A percentile compares a stretch with the other conserved stretches of the same genome.
Conservation (phyloP, 2,113 vertebrate genomes). For the Oophaga pumilio region DNA sequence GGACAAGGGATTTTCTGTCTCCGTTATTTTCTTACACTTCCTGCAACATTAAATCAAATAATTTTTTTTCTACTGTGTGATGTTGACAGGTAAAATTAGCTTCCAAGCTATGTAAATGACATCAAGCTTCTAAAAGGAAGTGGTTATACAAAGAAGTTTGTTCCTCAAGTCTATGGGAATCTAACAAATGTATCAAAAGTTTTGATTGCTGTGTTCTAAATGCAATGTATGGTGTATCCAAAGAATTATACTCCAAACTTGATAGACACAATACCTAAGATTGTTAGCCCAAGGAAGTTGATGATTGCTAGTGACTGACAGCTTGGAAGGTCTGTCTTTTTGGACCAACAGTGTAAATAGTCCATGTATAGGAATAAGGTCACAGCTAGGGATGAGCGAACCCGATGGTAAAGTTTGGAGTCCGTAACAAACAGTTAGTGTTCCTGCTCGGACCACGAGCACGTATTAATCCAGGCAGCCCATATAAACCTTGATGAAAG, state of each 20-base stretch:
- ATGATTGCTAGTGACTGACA: neutral
- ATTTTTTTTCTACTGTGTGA: neutral
- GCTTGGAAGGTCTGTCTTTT: neutral
- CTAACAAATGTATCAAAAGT: neutral
- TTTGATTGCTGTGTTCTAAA: neutral
- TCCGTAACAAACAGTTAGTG: no score
- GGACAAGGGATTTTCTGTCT: neutral
- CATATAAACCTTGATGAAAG: no score
- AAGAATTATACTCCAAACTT: neutral
- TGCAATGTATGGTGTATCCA: neutral
- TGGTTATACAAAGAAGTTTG: neutral
- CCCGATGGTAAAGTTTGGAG: no score
- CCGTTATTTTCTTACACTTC: neutral
- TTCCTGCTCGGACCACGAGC: no score
- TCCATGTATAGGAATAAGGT: neutral
- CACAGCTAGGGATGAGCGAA: neutral
- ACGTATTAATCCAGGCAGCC: no score
- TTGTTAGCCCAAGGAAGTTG: neutral
- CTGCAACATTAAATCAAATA: neutral
- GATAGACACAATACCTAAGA: neutral
- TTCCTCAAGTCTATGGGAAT: neutral
- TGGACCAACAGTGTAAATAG: neutral
- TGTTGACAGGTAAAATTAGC: neutral
- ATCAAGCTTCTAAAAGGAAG: neutral
- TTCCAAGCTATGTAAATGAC: neutral